phyloP scores from a whole-genome alignment of 2,888 invertebrate genomes.

The Aspidapion aeneum region DNA sequence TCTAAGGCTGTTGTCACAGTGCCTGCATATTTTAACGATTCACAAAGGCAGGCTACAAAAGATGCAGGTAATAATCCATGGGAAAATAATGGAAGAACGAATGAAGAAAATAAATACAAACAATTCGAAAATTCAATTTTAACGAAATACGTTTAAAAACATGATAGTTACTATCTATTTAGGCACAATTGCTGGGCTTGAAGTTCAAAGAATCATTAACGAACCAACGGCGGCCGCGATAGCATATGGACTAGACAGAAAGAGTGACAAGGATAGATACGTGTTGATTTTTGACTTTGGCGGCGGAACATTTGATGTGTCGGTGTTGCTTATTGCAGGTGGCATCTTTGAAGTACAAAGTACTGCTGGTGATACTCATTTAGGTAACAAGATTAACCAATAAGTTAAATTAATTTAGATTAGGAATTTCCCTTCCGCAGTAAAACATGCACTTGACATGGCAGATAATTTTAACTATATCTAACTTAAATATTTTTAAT shows the following conservation, averaged over 20 bases:
- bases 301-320: slow-evolving; percentile 69
- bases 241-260: slow-evolving; percentile 57
- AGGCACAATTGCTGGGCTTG: slow-evolving; percentile 55
- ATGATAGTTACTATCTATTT: too few species aligned
- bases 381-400: slow-evolving; percentile 27
- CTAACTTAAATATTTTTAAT: too few species aligned
- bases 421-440: too few species aligned
- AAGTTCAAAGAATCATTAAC: slow-evolving; percentile 62
- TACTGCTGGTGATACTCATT: slow-evolving; percentile 58
- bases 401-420: neutral
- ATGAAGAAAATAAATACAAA: too few species aligned
- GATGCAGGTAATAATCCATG: slow-evolving; percentile 62
- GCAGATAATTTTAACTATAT: neutral
- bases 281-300: slow-evolving; percentile 50
- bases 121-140: too few species aligned
- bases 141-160: too few species aligned
- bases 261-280: slow-evolving; percentile 44
- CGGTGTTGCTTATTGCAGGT: slow-evolving; percentile 63
- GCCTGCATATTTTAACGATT: slow-evolving; percentile 63
- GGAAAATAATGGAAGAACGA: too few species aligned
- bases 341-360: slow-evolving; percentile 60
- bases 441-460: too few species aligned
- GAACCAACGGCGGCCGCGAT: slow-evolving; percentile 66
- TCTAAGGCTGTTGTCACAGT: slow-evolving; percentile 57
- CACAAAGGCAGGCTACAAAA: slow-evolving; percentile 65